These are phyloP conservation scores for Felis chaus DNA, from an alignment of 2,113 vertebrate species.

Conservation along the genomic window DNA sequence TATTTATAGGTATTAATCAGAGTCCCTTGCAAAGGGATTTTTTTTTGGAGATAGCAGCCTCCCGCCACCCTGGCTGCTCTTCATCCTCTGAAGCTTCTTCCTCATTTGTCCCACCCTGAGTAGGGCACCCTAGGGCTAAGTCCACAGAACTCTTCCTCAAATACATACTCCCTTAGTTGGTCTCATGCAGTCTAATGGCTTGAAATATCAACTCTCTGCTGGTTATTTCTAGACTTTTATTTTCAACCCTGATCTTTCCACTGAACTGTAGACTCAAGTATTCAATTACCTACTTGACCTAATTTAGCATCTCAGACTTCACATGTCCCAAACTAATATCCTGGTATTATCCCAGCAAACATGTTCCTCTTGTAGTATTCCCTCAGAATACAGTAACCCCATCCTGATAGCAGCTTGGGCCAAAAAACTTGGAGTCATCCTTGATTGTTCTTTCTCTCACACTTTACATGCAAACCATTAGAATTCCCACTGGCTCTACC, in stretches of 20 bases:
- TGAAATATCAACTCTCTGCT: neutral
- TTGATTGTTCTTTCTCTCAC: neutral
- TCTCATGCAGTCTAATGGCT: neutral
- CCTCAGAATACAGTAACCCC: neutral
- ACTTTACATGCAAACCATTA: neutral
- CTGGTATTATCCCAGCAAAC: neutral
- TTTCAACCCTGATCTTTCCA: neutral
- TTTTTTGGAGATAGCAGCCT: neutral
- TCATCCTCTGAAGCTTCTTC: neutral
- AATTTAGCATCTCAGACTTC: neutral
- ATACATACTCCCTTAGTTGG: neutral
- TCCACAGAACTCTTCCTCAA: neutral
- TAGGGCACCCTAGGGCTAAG: neutral
- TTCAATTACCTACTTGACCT: neutral
- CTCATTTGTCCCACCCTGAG: neutral
- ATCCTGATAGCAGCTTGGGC: neutral
- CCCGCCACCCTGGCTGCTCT: neutral
- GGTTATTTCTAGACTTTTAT: constrained; percentile 5
- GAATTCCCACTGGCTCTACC: neutral
- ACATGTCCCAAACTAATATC: neutral
- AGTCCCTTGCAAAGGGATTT: neutral
- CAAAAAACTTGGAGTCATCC: neutral
- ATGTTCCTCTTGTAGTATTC: neutral
- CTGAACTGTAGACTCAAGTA: neutral
- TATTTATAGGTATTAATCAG: neutral